Evolutionary conservation across 2,888 invertebrate species (phyloP).

Genomic region (Trachelus stipa): DNA sequence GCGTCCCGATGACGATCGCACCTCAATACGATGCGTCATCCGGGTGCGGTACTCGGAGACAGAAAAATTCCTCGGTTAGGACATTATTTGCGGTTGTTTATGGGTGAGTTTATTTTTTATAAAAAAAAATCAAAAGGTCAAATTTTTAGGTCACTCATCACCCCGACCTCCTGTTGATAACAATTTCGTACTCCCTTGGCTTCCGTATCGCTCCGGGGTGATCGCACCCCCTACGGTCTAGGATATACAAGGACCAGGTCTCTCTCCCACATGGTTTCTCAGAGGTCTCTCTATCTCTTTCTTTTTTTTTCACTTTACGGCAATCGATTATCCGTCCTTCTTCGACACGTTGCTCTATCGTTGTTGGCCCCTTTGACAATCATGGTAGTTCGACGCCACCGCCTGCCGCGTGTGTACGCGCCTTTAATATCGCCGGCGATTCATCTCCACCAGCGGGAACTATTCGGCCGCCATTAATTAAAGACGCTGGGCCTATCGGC

Average conservation of each 20-base stretch:
- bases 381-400: constrained; percentile 15
- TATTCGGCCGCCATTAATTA: background rate
- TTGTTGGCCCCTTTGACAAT: background rate
- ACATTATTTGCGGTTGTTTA: background rate
- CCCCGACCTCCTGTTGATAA: background rate
- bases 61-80: background rate
- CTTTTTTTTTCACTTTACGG: constrained; percentile 14
- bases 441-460: background rate
- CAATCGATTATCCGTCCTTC: background rate
- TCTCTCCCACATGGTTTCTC: constrained; percentile 13
- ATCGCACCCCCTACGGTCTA: background rate
- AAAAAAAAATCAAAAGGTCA: background rate
- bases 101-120: background rate
- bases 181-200: background rate
- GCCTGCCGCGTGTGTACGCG: constrained; percentile 11
- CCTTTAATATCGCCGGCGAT: constrained; percentile 14
- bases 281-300: constrained; percentile 7
- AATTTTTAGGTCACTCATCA: background rate
- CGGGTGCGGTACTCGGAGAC: background rate
- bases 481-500: no score
- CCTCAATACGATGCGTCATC: background rate
- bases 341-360: background rate
- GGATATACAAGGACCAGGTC: background rate
- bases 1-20: background rate
- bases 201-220: background rate